Evolutionary conservation across 2,888 invertebrate genomes (phyloP), one percentile per base, ranked within the genome.

Genomic region (Tetramorium bicarinatum): DNA sequence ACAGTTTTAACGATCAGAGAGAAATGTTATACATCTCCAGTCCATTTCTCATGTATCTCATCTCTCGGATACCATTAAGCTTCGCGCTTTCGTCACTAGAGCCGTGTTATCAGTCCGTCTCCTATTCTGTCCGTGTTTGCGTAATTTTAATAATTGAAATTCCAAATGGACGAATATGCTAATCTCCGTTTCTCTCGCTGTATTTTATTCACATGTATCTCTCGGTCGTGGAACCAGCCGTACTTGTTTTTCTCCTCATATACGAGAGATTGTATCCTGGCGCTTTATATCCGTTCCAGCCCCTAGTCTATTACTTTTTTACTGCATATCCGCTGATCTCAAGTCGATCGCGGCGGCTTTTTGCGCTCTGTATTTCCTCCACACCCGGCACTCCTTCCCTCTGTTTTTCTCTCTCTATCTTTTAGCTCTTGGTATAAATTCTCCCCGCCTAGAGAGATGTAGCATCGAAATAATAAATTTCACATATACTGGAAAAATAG

Each of bases 311-410:
- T 83, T 77, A 74, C 74, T 59, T 74, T 85, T 82, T 86, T 86
- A 85, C 75, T 49, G 69, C 79, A 82, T 85, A 86, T 85, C 86
- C 79, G 52, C 64, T 80, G 85, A 86, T 86, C 85, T 72, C 71
- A 56, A 64, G 44, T 38, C 77, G 52, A 54, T 72, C 62, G 62
- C 44, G 15, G n/a, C 61, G 9, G 21, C 34, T 54, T 79, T 79
- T 72, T 79, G 56, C 41, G 34, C 38, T 44, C 3, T 41, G 34
- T 44, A 54, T 79, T 34, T 66, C 18, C 25, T 79, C 72, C 29
- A 49, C 44, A 21, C 41, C n/a, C 44, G 34, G 49, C 34, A 54
- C 29, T 56, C 21, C 11, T 13, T 25, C 41, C 34, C 64, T 75
- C 15, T 6, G 34, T 75, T n/a, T 75, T 25, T 44, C 29, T 61